These are phyloP conservation scores for Balaeniceps rex DNA, from an alignment of 2,113 vertebrate species.

Conservation along the genomic window DNA sequence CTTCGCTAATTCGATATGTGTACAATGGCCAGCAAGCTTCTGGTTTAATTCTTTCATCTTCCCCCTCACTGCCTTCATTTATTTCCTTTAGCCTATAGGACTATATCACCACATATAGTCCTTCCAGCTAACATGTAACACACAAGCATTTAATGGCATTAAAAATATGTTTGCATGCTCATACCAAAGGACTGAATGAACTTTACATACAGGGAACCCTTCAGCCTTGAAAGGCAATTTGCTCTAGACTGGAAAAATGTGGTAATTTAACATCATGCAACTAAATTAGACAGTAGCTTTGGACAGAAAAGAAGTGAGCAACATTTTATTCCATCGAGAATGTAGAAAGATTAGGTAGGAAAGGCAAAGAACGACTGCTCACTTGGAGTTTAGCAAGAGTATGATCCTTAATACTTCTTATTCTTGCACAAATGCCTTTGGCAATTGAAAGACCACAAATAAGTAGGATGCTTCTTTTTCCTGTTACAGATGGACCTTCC, in stretches of 20 bases:
- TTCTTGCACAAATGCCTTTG: not conserved
- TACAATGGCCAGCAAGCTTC: not conserved
- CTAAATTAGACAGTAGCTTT: not conserved
- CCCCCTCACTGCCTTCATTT: not conserved
- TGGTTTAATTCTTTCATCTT: not conserved
- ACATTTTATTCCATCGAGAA: not conserved
- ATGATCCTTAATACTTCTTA: not conserved
- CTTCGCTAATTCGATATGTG: not conserved
- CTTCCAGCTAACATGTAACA: not conserved
- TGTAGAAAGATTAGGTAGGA: not conserved
- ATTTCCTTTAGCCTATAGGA: not conserved
- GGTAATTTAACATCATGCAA: not conserved
- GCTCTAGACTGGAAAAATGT: not conserved
- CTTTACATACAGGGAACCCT: not conserved
- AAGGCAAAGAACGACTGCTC: not conserved
- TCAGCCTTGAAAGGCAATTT: not conserved
- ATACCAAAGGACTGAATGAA: not conserved
- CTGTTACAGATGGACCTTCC: not conserved
- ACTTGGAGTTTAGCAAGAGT: not conserved
- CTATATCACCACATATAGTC: not conserved
- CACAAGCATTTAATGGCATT: not conserved
- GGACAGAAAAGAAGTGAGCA: not conserved
- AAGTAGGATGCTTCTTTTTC: not conserved
- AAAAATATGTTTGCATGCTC: not conserved
- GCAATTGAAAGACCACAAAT: not conserved